These are phyloP conservation scores for Drosophila ezoana DNA, from an alignment of 2,888 invertebrate species.

Conservation along the genomic window DNA sequence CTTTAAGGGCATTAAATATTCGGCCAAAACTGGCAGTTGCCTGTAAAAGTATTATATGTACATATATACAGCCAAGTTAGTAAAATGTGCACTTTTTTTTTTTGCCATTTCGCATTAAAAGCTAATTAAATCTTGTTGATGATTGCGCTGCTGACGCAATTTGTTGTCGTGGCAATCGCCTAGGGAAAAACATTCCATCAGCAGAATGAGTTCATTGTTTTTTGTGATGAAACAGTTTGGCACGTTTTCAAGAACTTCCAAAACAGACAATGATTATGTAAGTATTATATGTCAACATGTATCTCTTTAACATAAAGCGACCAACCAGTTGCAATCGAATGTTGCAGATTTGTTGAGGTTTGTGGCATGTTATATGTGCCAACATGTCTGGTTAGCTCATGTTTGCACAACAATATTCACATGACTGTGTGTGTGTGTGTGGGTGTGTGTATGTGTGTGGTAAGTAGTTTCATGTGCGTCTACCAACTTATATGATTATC, in stretches of 20 bases:
- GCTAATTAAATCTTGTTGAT: slow-evolving; percentile 46
- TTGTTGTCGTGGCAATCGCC: slow-evolving; percentile 33
- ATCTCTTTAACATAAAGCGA: background rate
- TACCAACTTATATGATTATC: slow-evolving; percentile 56
- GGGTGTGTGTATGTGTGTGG: background rate
- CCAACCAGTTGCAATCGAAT: slow-evolving; percentile 14
- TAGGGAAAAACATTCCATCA: background rate
- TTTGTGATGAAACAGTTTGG: background rate
- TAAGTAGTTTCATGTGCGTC: slow-evolving; percentile 26
- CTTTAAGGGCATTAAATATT: background rate
- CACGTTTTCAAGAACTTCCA: background rate
- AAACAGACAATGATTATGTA: slow-evolving; percentile 11
- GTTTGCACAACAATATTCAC: background rate
- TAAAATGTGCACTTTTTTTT: slow-evolving; percentile 8
- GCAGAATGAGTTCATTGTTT: slow-evolving; percentile 14
- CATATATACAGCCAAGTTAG: background rate
- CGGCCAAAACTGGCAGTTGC: background rate
- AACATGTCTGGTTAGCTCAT: background rate
- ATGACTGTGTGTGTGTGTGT: background rate
- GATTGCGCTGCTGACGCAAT: slow-evolving; percentile 28
- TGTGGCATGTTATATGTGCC: background rate
- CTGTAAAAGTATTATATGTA: background rate
- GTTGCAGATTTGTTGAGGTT: slow-evolving; percentile 3
- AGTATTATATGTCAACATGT: slow-evolving; percentile 8
- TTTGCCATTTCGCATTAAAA: slow-evolving; percentile 13